A percentile compares a stretch with the other conserved stretches of the same genome.
Conservation (phyloP, 2,888 invertebrate species). For the Watsonalla cultraria region DNA sequence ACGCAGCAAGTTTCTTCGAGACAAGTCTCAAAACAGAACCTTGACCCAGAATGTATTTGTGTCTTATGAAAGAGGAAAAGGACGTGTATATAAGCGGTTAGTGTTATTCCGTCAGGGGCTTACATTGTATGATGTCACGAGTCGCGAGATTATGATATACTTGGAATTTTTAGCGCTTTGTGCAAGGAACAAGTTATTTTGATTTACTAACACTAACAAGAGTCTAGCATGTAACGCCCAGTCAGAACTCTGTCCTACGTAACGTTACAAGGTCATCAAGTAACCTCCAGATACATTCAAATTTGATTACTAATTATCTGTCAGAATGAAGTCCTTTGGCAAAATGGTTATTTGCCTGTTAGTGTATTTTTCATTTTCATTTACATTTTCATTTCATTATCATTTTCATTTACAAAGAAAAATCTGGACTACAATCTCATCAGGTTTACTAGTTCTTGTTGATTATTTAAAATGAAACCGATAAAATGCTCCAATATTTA, state of each 20-base stretch:
- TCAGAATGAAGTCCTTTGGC: too few relatives aligned
- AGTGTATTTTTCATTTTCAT: too few relatives aligned
- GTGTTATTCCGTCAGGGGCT: constrained; percentile 16
- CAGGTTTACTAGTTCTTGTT: too few relatives aligned
- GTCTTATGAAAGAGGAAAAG: constrained; percentile 50
- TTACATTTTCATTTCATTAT: too few relatives aligned
- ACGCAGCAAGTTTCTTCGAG: constrained; percentile 37
- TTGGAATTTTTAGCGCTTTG: neutral
- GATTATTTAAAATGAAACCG: too few relatives aligned
- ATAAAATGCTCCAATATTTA: too few relatives aligned
- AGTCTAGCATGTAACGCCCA: neutral
- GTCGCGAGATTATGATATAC: neutral
- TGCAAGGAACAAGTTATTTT: neutral
- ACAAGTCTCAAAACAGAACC: constrained; percentile 55
- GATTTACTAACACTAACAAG: too few relatives aligned
- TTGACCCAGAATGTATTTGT: constrained; percentile 54
- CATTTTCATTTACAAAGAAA: too few relatives aligned
- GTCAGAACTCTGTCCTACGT: too few relatives aligned
- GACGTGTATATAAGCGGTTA: constrained; percentile 21
- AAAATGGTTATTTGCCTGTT: too few relatives aligned
- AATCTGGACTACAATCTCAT: too few relatives aligned
- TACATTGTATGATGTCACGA: constrained; percentile 23
- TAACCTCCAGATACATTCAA: neutral
- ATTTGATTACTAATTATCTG: too few relatives aligned
- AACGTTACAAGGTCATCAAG: neutral